phyloP scores from a whole-genome alignment of 1,140 invertebrate genomes.

The Homalodisca vitripennis region DNA sequence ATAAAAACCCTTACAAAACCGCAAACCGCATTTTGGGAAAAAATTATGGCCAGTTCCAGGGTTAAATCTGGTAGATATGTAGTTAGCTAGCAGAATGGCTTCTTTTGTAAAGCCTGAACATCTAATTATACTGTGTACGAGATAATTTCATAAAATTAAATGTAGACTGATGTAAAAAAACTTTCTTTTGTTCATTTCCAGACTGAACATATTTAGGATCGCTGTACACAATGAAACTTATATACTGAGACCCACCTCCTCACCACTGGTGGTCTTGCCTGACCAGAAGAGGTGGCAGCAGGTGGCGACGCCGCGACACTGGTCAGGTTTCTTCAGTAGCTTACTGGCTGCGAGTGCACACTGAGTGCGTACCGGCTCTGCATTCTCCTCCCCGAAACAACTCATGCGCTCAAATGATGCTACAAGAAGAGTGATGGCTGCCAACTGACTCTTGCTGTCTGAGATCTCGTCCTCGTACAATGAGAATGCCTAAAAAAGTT shows the following conservation, averaged over 20 bases:
- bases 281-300: conserved; percentile 98
- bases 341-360: conserved; percentile 94
- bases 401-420: conserved; percentile 93
- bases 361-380: conserved; percentile 93
- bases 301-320: conserved; percentile 86
- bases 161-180: no score
- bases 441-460: conserved; percentile 94
- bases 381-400: conserved; percentile 94
- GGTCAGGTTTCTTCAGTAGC: conserved; percentile 96
- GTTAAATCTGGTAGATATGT: no score
- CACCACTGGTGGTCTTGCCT: conserved; percentile 70
- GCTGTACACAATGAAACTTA: no score
- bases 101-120: no score
- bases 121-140: no score
- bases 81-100: no score
- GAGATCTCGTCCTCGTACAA: conserved; percentile 99
- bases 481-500: conserved; percentile 75
- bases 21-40: no score
- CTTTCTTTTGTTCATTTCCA: no score
- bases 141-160: no score
- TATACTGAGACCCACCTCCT: conserved; percentile 64
- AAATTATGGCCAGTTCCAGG: no score
- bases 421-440: conserved; percentile 93
- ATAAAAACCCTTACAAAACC: no score
- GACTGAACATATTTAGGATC: no score